Evolutionary conservation across 64 coral and sea anemone species (phyloP), one percentile per base, ranked within the genome.

Genomic region (Acropora tenuis): DNA sequence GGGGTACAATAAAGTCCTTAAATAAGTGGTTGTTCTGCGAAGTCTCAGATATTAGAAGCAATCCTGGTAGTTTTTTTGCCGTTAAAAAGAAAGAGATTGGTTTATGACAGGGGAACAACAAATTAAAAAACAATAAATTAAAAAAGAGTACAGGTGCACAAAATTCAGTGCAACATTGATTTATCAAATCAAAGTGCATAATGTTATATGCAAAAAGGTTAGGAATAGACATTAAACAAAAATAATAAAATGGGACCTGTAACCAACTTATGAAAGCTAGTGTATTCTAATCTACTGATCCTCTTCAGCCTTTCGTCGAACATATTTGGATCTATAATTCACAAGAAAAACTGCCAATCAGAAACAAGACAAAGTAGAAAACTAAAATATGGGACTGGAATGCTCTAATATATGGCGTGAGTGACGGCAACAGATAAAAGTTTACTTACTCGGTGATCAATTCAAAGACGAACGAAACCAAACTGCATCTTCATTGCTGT

Each of bases 401-500:
- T 30, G 30, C 30, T 30, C 30, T 30, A 30, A 30, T 30, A 30
- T 30, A 30, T 30, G 30, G 30, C 30, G 30, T 30, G 30, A 30
- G 30, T 30, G 30, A 30, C 0, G 30, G 30, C 30, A 30, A 30
- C 30, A 30, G 30, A 30, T 30, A 30, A 30, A 30, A 30, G 30
- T 30, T 30, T 30, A 30, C 30, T 30, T 30, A 0, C 30, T 30
- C 30, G 30, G 30, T 30, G 9, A 55, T 0, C 4, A 55, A 55
- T 4, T 13, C 16, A 63, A 63, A 63, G 8, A 63, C 11, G 3
- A 10, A 63, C 8, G 16, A 12, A 15, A 63, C 11, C 10, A 63
- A 63, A 63, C 13, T 82, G 53, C 41, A 61, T 4, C 10, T 82
- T 7, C 79, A 82, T 82, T 61, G 53, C 79, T 82, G 40, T 45